Conservation (phyloP, 2,797 vertebrate genomes). For the Paedocypris micromegethes region DNA sequence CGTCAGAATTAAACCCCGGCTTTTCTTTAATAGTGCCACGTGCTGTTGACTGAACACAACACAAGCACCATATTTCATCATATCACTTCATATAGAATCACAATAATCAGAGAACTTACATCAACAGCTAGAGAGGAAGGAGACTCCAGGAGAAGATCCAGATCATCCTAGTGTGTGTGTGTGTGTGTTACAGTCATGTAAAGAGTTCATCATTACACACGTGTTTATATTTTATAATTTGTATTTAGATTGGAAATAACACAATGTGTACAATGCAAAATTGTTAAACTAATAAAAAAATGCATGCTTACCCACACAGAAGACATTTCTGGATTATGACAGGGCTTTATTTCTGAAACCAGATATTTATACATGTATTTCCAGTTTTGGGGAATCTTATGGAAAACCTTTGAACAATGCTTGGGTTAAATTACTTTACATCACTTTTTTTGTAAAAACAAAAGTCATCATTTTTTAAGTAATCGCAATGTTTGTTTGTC, state of each 20-base stretch:
- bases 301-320: conserved; percentile 44
- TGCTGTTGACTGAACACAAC: conserved; percentile 60
- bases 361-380: neutral
- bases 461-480: too few relatives aligned
- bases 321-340: conserved; percentile 5
- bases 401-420: too few relatives aligned
- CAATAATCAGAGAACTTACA: conserved; percentile 51
- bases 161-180: conserved; percentile 58
- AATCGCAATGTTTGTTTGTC: too few relatives aligned
- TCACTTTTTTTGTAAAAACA: too few relatives aligned
- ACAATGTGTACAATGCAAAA: neutral
- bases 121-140: conserved; percentile 63
- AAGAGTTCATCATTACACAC: neutral
- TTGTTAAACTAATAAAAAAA: neutral
- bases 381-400: too few relatives aligned
- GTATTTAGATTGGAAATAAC: neutral
- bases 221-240: neutral
- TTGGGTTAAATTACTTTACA: too few relatives aligned
- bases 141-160: conserved; percentile 69
- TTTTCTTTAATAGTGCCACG: conserved; percentile 75
- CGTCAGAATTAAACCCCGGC: conserved; percentile 68
- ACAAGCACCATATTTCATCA: neutral
- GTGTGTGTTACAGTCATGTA: too few relatives aligned
- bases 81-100: too few relatives aligned
- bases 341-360: conserved; percentile 12